phyloP scores from a whole-genome alignment of 2,888 invertebrate species.

The Lysandra coridon region DNA sequence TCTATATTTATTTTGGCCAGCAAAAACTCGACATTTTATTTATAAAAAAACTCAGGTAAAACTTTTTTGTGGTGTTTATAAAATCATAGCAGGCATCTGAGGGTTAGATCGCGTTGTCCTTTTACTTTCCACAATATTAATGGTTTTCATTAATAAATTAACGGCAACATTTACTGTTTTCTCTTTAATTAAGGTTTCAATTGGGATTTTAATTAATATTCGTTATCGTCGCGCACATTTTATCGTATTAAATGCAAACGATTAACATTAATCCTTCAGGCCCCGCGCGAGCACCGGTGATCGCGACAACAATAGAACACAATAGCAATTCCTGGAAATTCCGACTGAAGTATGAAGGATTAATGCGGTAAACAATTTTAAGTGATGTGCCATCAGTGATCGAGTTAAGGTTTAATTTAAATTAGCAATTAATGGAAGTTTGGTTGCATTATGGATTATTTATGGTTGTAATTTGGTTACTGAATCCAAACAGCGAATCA shows the following conservation, averaged over 20 bases:
- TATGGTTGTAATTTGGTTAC: neutral
- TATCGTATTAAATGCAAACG: constrained; percentile 23
- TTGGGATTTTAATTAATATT: constrained; percentile 21
- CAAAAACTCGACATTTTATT: neutral
- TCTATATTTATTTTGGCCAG: neutral
- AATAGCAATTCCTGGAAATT: no score
- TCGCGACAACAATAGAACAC: no score
- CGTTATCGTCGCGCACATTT: constrained; percentile 11
- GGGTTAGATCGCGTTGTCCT: neutral
- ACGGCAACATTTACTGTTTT: neutral
- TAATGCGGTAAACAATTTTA: neutral
- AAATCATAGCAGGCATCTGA: neutral
- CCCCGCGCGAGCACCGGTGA: no score
- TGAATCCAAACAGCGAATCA: neutral
- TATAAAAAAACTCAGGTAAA: neutral
- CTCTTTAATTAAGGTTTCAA: constrained; percentile 22
- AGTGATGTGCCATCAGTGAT: neutral
- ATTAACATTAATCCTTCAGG: no score
- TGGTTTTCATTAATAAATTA: neutral
- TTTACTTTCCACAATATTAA: neutral
- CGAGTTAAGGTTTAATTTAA: neutral
- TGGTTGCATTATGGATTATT: no score
- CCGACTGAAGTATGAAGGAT: no score
- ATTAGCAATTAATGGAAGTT: neutral
- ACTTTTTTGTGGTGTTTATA: neutral